Conservation (phyloP, 2,797 vertebrate genomes). For the Lerista edwardsae region DNA sequence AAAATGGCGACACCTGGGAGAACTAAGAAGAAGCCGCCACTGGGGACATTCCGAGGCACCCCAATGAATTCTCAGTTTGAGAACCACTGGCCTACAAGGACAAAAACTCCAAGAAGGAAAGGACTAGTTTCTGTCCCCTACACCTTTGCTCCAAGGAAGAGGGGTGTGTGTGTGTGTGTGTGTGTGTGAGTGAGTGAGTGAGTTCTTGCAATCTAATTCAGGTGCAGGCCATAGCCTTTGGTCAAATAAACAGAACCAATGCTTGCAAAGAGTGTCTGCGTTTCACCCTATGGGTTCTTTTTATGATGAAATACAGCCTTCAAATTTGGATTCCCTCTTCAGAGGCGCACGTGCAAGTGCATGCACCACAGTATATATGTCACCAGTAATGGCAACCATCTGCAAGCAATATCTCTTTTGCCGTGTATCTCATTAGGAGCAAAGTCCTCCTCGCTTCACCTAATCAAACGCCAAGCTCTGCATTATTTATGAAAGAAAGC, state of each 20-base stretch:
- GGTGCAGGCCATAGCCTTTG: slow-evolving; percentile 12
- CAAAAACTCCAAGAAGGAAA: not conserved
- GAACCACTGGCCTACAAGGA: not conserved
- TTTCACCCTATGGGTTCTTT: slow-evolving; percentile 3
- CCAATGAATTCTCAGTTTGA: too few relatives aligned
- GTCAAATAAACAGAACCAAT: slow-evolving; percentile 25
- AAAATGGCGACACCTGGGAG: too few relatives aligned
- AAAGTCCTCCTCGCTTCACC: slow-evolving; percentile 67
- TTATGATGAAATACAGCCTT: slow-evolving; percentile 31
- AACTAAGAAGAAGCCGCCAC: too few relatives aligned
- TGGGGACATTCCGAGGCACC: too few relatives aligned
- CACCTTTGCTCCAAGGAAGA: too few relatives aligned
- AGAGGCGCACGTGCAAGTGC: not conserved
- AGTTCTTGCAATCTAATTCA: not conserved
- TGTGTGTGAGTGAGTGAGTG: too few relatives aligned
- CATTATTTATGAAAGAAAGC: slow-evolving; percentile 76
- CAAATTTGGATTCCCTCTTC: not conserved
- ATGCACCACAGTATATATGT: not conserved
- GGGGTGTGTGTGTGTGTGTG: too few relatives aligned
- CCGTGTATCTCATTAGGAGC: slow-evolving; percentile 62
- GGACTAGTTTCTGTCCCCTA: not conserved
- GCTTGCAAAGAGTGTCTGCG: not conserved
- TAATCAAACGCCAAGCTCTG: slow-evolving; percentile 67
- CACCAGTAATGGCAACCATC: slow-evolving; percentile 48
- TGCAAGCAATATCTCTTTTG: slow-evolving; percentile 58